Percentiles rank a stretch among this genome's conserved stretches.
Evolutionary conservation across 2,797 vertebrate genomes (phyloP).

Genomic region (Delichon dasypus): DNA sequence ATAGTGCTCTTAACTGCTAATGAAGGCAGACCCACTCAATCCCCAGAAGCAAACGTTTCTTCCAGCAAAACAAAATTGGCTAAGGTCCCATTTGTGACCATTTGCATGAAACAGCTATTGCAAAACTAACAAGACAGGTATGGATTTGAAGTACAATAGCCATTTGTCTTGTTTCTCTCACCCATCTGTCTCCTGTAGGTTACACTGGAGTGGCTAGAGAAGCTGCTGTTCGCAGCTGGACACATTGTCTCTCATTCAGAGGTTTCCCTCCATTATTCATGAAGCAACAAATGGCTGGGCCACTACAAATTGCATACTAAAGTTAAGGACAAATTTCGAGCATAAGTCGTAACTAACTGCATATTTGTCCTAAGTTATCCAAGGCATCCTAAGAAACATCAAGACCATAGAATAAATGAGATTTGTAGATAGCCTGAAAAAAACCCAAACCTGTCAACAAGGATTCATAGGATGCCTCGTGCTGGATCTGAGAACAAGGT

Average conservation of each 20-base stretch:
- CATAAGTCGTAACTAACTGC: background rate
- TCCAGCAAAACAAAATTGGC: background rate
- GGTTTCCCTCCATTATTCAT: background rate
- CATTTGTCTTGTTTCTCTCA: background rate
- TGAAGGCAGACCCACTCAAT: background rate
- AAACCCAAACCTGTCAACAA: background rate
- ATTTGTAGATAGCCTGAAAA: background rate
- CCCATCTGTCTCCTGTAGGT: background rate
- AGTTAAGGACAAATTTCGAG: background rate
- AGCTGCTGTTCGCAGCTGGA: background rate
- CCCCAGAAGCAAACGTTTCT: background rate
- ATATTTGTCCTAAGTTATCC: background rate
- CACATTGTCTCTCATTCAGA: background rate
- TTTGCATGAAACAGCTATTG: background rate
- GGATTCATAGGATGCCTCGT: accelerated
- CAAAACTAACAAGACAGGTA: background rate
- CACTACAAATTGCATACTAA: background rate
- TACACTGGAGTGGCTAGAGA: background rate
- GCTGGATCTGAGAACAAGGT: background rate
- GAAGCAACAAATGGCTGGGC: background rate
- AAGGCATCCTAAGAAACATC: background rate
- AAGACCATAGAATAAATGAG: background rate
- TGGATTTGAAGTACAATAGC: background rate
- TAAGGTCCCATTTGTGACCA: background rate
- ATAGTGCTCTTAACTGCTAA: background rate